Evolutionary conservation across 2,113 vertebrate genomes (phyloP), one percentile per base, ranked within the genome.

Genomic region (Triplophysa dalaica): DNA sequence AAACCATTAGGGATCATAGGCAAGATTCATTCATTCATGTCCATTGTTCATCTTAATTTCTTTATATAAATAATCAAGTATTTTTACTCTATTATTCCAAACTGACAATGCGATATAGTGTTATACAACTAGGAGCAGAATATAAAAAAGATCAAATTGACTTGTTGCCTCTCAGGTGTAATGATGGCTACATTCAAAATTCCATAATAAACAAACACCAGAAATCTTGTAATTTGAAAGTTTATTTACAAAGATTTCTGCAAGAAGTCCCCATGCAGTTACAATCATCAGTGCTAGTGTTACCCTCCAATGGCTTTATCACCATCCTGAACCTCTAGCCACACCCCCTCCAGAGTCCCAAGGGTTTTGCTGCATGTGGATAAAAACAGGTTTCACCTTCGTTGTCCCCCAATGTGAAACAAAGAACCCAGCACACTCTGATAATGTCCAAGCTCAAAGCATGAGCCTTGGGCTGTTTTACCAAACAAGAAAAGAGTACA

Each of bases 181-280:
- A 45, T 45, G 1, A 54, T 1, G 29, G 48, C 16, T 56, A 7
- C 38, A 38, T 8, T n/a, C 1, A 43, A 60, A 43, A 38, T 38
- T 72, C 12, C 3, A 60, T 5, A 60, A 60, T 74, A 74, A 74
- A 17, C 21, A 61, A 52, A 72, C 13, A 74, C 69, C 22, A 43
- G 9, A 11, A 38, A 21, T 58, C 3, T 16, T 41, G 19, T 60
- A 17, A 16, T 88, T 89, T 90, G 86, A 85, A 87, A 87, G 64
- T 90, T 90, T 90, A 93, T 92, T 92, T 91, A 92, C 91, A 91
- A 89, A 88, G 73, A 75, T 56, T 64, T 75, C 76, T 72, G 67
- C 75, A 82, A 81, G 54, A 90, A 85, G 89, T 76, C 50, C 63
- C 78, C 74, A 81, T 82, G 88, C 88, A 89, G 54, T 9, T 65